Conservation (phyloP, 2,888 invertebrate species). For the Dione juno region DNA sequence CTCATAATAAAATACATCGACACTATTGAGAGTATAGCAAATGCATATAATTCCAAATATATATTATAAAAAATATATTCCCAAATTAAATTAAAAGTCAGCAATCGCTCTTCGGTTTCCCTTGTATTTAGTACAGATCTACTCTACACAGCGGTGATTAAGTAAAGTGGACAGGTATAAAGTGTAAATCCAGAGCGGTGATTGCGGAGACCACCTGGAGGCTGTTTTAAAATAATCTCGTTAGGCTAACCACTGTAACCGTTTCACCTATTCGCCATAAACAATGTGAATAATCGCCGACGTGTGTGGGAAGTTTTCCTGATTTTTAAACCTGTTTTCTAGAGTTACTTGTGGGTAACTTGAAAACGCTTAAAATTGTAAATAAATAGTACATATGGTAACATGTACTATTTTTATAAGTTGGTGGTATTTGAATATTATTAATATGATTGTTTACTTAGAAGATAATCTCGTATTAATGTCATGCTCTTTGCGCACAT, state of each 20-base stretch:
- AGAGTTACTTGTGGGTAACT: constrained; percentile 22
- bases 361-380: background rate
- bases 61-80: too few relatives aligned
- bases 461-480: too few relatives aligned
- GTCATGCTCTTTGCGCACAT: too few relatives aligned
- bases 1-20: too few relatives aligned
- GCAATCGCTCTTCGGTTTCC: too few relatives aligned
- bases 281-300: constrained; percentile 44
- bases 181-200: constrained; percentile 52
- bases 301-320: constrained; percentile 43
- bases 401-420: background rate
- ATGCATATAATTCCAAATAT: too few relatives aligned
- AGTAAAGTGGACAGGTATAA: constrained; percentile 54
- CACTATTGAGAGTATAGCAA: too few relatives aligned
- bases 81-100: too few relatives aligned
- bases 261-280: constrained; percentile 46
- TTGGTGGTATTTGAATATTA: background rate
- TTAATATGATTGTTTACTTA: background rate
- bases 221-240: constrained; percentile 50
- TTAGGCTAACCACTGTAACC: constrained; percentile 47
- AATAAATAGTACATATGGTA: too few relatives aligned
- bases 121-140: background rate
- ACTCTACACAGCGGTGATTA: constrained; percentile 47
- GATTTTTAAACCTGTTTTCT: constrained; percentile 37
- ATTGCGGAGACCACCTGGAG: constrained; percentile 51